Percentiles rank a stretch among this genome's conserved stretches.
These are phyloP conservation scores for Phasianus colchicus DNA, from an alignment of 2,113 vertebrate species.

Conservation along the genomic window DNA sequence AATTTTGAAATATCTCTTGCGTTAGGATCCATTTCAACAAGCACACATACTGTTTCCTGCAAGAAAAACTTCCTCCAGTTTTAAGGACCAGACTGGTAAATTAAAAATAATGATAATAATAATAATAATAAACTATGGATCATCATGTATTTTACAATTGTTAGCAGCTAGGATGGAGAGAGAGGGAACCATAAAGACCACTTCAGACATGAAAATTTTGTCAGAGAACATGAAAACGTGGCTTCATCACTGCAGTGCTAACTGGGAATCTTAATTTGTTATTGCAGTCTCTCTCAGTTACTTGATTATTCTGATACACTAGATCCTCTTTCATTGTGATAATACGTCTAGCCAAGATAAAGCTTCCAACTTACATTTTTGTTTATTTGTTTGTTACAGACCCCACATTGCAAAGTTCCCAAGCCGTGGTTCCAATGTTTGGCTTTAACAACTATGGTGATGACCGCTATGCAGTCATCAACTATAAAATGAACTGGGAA, in stretches of 20 bases:
- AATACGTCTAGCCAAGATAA: not conserved
- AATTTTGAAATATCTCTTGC: not conserved
- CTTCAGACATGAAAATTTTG: not conserved
- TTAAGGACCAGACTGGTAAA: not conserved
- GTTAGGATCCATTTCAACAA: not conserved
- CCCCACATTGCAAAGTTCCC: conserved; percentile 63
- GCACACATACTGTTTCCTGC: not conserved
- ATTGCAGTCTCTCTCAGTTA: not conserved
- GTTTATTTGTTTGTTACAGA: conserved; percentile 66
- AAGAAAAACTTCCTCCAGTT: not conserved
- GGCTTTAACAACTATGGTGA: conserved; percentile 78
- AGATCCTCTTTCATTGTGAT: not conserved
- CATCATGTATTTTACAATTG: not conserved
- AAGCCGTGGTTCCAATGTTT: conserved; percentile 60
- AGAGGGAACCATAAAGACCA: not conserved
- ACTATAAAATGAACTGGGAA: conserved; percentile 87
- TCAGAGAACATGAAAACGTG: not conserved
- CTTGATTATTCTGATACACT: not conserved
- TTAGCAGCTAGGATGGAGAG: not conserved
- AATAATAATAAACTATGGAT: not conserved
- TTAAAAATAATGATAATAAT: not conserved
- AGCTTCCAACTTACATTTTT: not conserved
- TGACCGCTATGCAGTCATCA: conserved; percentile 82
- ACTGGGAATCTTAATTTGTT: not conserved
- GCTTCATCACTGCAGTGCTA: not conserved